These are phyloP conservation scores for Cepphus grylle DNA, from an alignment of 2,113 vertebrate genomes.

Conservation along the genomic window DNA sequence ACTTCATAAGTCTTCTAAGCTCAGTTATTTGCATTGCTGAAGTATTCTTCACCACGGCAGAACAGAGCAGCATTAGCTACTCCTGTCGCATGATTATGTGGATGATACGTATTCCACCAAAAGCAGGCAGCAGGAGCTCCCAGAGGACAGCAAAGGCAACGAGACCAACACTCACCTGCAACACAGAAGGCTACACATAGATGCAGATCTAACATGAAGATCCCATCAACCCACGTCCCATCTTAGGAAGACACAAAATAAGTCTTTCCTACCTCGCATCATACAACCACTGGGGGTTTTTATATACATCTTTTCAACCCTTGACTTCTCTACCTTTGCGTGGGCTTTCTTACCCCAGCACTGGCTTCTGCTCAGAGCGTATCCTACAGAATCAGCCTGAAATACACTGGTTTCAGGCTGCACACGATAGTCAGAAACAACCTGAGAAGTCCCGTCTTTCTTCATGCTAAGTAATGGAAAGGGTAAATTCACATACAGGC, in stretches of 20 bases:
- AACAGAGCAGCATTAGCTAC: neutral
- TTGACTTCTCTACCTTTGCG: neutral
- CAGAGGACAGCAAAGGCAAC: neutral
- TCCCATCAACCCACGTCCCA: neutral
- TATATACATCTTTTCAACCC: accelerated
- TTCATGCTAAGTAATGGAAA: neutral
- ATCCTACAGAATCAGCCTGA: neutral
- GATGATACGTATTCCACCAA: neutral
- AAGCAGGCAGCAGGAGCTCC: neutral
- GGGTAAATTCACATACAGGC: neutral
- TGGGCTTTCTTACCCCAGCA: neutral
- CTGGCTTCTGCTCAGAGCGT: neutral
- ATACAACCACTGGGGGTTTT: neutral
- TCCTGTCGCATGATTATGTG: neutral
- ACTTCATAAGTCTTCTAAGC: neutral
- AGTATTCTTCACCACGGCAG: neutral
- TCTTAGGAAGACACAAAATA: neutral
- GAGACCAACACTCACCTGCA: neutral
- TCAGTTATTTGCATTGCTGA: neutral
- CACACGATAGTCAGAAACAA: neutral
- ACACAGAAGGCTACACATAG: accelerated
- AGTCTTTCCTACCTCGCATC: neutral
- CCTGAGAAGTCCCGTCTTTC: neutral
- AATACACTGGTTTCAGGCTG: neutral
- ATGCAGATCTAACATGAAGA: neutral